phyloP scores from a whole-genome alignment of 2,113 vertebrate species.

The Petrocephalus zakoni region DNA sequence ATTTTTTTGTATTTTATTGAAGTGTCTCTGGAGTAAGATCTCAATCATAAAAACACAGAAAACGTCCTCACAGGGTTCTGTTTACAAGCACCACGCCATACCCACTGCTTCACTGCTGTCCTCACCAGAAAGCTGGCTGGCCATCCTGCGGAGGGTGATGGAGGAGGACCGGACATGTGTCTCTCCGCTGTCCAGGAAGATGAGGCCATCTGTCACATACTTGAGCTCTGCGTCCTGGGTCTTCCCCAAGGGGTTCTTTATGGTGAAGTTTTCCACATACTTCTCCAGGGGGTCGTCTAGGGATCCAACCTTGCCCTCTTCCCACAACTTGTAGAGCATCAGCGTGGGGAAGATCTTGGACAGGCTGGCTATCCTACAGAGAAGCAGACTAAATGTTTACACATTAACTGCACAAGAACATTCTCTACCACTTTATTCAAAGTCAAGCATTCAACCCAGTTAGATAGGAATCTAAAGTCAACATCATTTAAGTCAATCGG shows the following conservation, averaged over 20 bases:
- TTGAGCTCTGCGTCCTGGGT: conserved; percentile 56
- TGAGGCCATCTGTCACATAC: conserved; percentile 61
- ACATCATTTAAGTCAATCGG: neutral
- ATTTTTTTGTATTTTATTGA: neutral
- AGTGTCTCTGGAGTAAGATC: neutral
- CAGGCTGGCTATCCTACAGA: conserved; percentile 75
- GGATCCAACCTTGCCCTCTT: conserved; percentile 73
- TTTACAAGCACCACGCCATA: neutral
- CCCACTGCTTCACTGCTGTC: too few species aligned
- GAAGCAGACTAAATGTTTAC: conserved; percentile 4
- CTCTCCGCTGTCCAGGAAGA: conserved; percentile 69
- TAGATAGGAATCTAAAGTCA: neutral
- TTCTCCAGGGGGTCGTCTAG: conserved; percentile 80
- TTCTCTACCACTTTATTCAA: neutral
- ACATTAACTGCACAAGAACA: neutral
- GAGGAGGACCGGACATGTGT: conserved; percentile 62
- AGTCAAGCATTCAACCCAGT: neutral
- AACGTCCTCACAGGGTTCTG: neutral
- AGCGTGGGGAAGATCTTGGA: conserved; percentile 87
- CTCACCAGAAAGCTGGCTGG: conserved; percentile 76
- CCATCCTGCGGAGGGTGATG: conserved; percentile 82
- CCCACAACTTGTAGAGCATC: conserved; percentile 88
- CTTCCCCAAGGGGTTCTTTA: conserved; percentile 76
- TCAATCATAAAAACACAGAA: neutral
- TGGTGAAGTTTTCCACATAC: conserved; percentile 67